Conservation (phyloP, 2,113 vertebrate species). For the Prionailurus viverrinus region DNA sequence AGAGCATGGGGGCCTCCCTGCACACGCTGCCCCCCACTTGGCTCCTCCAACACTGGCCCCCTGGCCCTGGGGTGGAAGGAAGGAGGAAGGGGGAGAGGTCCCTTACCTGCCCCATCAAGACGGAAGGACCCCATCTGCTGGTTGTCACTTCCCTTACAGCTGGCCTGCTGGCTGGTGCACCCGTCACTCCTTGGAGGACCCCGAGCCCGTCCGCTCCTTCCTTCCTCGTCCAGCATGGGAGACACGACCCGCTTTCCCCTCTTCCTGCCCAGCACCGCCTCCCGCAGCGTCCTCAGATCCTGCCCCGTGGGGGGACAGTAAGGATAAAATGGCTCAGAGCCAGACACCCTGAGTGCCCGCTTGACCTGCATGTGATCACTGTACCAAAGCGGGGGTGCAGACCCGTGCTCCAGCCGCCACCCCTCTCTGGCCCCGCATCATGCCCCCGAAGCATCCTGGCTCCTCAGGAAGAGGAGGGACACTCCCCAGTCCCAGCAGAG, state of each 20-base stretch:
- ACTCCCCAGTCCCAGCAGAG: neutral
- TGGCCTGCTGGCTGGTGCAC: neutral
- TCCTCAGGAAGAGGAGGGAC: neutral
- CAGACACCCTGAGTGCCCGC: neutral
- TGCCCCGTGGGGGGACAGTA: neutral
- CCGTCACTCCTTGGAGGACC: neutral
- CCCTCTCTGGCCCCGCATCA: neutral
- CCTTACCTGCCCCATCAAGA: no score
- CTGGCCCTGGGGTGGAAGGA: neutral
- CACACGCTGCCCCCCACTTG: neutral
- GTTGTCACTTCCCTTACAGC: neutral
- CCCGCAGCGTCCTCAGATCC: neutral
- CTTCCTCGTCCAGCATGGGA: no score
- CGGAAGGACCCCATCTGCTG: no score
- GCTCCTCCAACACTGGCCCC: neutral
- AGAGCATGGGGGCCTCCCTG: rapidly evolving
- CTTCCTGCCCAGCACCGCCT: neutral
- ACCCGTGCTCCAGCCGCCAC: neutral
- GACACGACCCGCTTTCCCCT: neutral
- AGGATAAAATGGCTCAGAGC: neutral
- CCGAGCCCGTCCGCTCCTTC: neutral
- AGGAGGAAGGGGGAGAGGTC: neutral
- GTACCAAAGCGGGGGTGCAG: neutral
- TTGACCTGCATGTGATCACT: neutral
- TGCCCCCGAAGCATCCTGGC: neutral